These are phyloP conservation scores for Eidolon helvum DNA, from an alignment of 2,113 vertebrate species.

Conservation along the genomic window DNA sequence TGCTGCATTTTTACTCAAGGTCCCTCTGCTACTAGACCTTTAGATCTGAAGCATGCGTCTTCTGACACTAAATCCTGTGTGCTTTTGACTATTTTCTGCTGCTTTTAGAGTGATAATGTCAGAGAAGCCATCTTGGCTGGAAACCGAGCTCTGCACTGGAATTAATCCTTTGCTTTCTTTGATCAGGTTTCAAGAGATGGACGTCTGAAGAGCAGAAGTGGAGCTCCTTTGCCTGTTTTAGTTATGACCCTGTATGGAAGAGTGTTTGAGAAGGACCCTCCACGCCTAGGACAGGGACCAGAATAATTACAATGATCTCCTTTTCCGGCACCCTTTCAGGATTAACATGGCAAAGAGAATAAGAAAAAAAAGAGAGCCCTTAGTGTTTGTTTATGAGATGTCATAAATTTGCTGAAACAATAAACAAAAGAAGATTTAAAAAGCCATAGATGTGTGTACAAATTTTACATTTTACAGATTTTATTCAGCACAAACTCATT, in stretches of 20 bases:
- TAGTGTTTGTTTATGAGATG: not conserved
- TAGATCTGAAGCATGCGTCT: not conserved
- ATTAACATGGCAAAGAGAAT: not conserved
- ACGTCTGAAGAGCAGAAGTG: conserved; percentile 8
- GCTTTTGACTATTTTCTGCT: not conserved
- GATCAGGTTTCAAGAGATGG: conserved; percentile 73
- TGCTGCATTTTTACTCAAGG: not conserved
- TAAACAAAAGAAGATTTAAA: not conserved
- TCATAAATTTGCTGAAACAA: not conserved
- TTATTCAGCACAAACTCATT: not conserved
- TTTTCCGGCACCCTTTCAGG: not conserved
- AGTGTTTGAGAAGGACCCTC: conserved; percentile 77
- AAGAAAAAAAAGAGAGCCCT: not conserved
- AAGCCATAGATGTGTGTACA: not conserved
- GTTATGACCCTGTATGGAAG: conserved; percentile 75
- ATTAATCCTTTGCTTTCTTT: conserved; percentile 43
- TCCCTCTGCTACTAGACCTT: not conserved
- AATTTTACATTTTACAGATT: not conserved
- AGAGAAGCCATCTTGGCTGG: not conserved
- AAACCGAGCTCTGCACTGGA: not conserved
- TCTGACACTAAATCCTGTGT: not conserved
- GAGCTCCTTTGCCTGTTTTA: conserved; percentile 70
- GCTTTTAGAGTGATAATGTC: not conserved
- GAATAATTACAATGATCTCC: not conserved
- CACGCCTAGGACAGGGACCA: not conserved